Conservation (phyloP, 2,113 vertebrate species). For the Alouatta palliata region DNA sequence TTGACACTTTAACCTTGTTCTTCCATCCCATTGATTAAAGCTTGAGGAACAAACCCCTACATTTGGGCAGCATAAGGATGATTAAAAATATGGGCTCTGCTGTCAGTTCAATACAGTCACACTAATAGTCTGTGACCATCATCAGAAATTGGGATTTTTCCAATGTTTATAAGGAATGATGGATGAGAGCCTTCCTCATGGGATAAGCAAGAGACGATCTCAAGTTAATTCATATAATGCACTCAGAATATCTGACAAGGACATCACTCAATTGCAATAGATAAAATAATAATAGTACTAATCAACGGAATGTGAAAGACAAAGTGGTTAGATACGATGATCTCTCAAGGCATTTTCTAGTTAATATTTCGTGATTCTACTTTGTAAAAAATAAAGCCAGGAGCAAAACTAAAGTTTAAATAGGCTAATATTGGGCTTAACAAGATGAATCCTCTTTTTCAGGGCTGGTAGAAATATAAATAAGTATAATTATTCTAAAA, state of each 20-base stretch:
- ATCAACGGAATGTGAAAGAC: neutral
- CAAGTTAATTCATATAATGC: neutral
- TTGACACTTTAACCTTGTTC: accelerated
- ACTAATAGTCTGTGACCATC: accelerated
- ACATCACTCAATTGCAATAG: neutral
- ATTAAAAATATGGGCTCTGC: neutral
- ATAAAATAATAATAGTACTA: neutral
- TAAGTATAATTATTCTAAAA: neutral
- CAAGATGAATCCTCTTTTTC: neutral
- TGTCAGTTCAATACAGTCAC: neutral
- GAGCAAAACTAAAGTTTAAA: neutral
- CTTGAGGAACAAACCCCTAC: neutral
- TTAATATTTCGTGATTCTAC: neutral
- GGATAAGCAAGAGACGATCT: neutral
- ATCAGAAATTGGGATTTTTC: neutral
- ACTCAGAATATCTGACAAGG: neutral
- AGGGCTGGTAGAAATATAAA: neutral
- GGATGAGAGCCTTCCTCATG: neutral
- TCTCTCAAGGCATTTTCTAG: neutral
- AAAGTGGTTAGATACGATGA: neutral
- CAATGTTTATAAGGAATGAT: neutral
- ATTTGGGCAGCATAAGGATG: neutral
- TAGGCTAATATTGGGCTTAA: neutral
- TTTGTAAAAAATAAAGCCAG: neutral
- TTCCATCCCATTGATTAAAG: neutral